A percentile compares a stretch with the other conserved stretches of the same genome.
Evolutionary conservation across 53 echinoderm and acorn worm genomes (phyloP).

Genomic region (Paelopatides confundens): DNA sequence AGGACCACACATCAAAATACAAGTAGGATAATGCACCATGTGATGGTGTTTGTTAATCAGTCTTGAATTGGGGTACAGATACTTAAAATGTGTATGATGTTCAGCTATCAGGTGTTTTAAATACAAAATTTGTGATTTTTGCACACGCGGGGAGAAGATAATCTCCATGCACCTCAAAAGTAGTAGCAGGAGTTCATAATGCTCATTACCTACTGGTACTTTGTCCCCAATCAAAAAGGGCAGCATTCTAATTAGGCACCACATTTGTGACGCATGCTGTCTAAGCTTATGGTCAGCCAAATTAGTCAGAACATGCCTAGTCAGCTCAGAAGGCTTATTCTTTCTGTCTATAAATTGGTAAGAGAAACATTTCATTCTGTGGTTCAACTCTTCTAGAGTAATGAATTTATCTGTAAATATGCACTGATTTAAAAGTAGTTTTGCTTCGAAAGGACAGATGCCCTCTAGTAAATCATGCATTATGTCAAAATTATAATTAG

Average conservation of each 20-base stretch:
- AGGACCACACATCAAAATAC: slow-evolving; percentile 63
- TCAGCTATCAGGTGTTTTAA: slow-evolving; percentile 59
- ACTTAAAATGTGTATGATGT: slow-evolving; percentile 49
- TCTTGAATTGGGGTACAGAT: slow-evolving; percentile 45
- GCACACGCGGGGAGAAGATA: slow-evolving; percentile 51
- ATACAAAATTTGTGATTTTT: slow-evolving; percentile 27
- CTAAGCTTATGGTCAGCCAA: slow-evolving; percentile 66
- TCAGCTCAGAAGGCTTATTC: slow-evolving; percentile 55
- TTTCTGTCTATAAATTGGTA: slow-evolving; percentile 71
- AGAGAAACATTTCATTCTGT: slow-evolving; percentile 55
- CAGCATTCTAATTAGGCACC: slow-evolving; percentile 63
- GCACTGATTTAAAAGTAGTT: slow-evolving; percentile 54
- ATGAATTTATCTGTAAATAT: slow-evolving; percentile 53
- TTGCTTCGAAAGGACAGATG: slow-evolving; percentile 70
- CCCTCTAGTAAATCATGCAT: slow-evolving; percentile 81
- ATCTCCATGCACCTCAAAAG: slow-evolving; percentile 67
- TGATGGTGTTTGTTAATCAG: slow-evolving; percentile 76
- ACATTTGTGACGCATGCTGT: slow-evolving; percentile 77
- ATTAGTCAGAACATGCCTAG: slow-evolving; percentile 37
- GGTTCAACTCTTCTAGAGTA: slow-evolving; percentile 41
- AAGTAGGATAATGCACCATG: slow-evolving; percentile 67
- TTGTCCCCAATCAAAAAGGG: slow-evolving; percentile 62
- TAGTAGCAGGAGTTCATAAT: slow-evolving; percentile 54
- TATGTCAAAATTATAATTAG: slow-evolving; percentile 57
- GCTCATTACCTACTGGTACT: slow-evolving; percentile 53